Base-by-base conservation (phyloP, 2,113 vertebrate genomes). In the Myrmecophaga tridactyla region DNA sequence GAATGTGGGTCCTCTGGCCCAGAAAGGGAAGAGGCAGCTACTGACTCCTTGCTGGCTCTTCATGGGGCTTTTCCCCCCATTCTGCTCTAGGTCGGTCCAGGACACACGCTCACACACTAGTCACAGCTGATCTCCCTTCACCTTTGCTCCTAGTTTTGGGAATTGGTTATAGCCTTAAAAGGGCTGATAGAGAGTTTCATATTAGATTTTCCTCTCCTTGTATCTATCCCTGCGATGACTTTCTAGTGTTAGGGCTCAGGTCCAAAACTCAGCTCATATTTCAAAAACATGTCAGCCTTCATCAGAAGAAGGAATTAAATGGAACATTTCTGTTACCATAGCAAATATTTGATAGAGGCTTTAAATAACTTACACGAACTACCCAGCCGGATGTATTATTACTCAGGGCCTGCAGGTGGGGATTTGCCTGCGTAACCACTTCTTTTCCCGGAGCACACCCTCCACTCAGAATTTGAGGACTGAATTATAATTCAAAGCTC, bases 161-260 rank as follows among this genome's bases (percentile, higher is more conserved):
- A 20, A 62, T 43, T 15, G 0, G n/a, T 12, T 83, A 48, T 31
- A 8, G 7, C 48, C 48, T n/a, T 7, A 4, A 4, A 31, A 63
- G 15, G 3, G 6, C 6, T 4, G 58, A 27, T 7, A 9, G 39
- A 20, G 0, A 14, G 10, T 13, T 4, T 5, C 31, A 17, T 39
- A 0, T 8, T 11, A 48, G 46, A 48, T 11, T 65, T 58, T 7
- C 0, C 15, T 51, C n/a, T 62, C 9, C 14, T 25, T 15, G 2
- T 3, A 0, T 60, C 51, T 9, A 31, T 13, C 13, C 60, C 69
- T 31, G 1, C 9, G 1, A 1, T 0, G 18, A 36, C 23, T 13
- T 31, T 48, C 78, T 12, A 9, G 20, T 3, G 0, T 13, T 18
- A 58, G 27, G 80, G 34, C 36, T 17, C 20, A 29, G 20, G 18